Percentiles rank a stretch among this genome's conserved stretches.
Conservation (phyloP, 2,113 vertebrate species). For the Ranitomeya variabilis region DNA sequence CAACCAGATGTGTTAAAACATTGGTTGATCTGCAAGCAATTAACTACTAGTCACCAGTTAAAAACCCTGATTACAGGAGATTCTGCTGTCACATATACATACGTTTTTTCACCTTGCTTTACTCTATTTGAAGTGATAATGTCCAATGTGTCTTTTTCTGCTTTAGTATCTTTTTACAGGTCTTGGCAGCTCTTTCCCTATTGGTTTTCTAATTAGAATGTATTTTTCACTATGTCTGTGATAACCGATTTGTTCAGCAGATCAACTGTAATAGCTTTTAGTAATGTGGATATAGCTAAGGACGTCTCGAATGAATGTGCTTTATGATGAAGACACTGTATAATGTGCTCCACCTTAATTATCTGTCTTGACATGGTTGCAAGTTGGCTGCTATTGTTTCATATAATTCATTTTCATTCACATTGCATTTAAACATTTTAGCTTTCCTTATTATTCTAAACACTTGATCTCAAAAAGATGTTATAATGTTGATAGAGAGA, state of each 20-base stretch:
- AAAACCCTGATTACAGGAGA: not conserved
- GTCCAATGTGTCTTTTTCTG: not conserved
- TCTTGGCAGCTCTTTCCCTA: constrained; percentile 22
- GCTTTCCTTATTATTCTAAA: constrained; percentile 10
- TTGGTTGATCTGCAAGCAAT: not conserved
- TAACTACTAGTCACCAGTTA: not conserved
- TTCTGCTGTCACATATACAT: not conserved
- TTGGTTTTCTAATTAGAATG: constrained; percentile 35
- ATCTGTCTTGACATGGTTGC: constrained; percentile 41
- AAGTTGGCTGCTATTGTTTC: constrained; percentile 18
- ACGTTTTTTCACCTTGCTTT: not conserved
- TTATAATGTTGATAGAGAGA: constrained; percentile 41
- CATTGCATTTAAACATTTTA: constrained; percentile 16
- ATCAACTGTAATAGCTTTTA: constrained; percentile 37
- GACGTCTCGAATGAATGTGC: constrained; percentile 17
- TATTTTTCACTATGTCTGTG: constrained; percentile 29
- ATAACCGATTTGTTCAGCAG: constrained; percentile 50
- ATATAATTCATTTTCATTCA: constrained; percentile 26
- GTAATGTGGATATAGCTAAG: constrained; percentile 37
- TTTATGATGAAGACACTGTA: constrained; percentile 27
- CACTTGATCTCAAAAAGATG: constrained; percentile 40
- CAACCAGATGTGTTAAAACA: no score
- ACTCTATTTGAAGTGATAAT: not conserved
- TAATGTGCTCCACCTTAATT: constrained; percentile 41
- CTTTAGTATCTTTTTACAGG: not conserved